Conservation (phyloP, 2,888 invertebrate species). For the Unio pictorum region DNA sequence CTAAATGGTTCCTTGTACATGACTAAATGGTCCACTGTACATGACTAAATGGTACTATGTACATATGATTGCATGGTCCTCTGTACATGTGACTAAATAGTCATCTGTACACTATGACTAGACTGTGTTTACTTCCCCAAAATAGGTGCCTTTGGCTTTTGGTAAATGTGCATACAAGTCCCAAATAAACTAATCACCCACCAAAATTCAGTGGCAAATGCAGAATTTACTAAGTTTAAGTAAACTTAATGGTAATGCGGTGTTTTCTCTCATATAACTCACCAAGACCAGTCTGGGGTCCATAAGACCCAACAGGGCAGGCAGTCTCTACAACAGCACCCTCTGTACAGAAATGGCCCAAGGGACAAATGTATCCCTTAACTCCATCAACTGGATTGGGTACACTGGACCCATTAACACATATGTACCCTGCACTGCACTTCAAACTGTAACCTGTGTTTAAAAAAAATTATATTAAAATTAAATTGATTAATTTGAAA, state of each 20-base stretch:
- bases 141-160: no score
- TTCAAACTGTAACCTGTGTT: constrained; percentile 52
- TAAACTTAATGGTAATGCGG: background rate
- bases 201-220: background rate
- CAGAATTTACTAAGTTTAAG: background rate
- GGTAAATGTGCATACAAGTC: background rate
- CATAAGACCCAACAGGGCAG: constrained; percentile 60
- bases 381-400: constrained; percentile 58
- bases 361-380: constrained; percentile 66
- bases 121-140: no score
- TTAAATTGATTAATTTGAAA: no score
- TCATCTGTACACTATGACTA: no score
- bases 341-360: constrained; percentile 63
- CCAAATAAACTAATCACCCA: background rate
- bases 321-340: constrained; percentile 54
- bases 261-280: constrained; percentile 7
- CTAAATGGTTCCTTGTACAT: no score
- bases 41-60: no score
- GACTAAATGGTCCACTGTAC: no score
- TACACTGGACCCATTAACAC: constrained; percentile 59
- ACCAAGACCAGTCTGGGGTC: constrained; percentile 47
- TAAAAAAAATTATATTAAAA: no score
- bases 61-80: no score
- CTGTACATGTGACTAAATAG: no score
- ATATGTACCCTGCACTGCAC: constrained; percentile 66